Evolutionary conservation across 1,140 invertebrate genomes (phyloP), one percentile per base, ranked within the genome.

Genomic region (Microplitis mediator): DNA sequence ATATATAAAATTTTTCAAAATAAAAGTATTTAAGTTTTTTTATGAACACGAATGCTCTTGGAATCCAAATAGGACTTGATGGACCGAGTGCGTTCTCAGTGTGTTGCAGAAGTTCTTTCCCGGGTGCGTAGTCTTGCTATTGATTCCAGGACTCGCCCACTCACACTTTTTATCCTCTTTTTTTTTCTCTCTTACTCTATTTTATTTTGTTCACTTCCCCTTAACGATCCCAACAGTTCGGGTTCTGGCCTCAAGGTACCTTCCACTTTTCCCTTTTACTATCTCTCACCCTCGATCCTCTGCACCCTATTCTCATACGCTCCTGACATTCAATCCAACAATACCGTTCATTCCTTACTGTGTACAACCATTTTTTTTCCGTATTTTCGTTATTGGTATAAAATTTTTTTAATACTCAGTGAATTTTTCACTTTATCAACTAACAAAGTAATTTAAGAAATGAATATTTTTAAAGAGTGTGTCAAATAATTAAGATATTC

Each of bases 131-230:
- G 65, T 54, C 62, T 64, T 13, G 50, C 32, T 67, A 67, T 67
- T 67, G 65, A 67, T 67, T 67, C 65, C 65, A 52, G 65, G n/a
- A 67, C 51, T 67, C 65, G 65, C 65, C 65, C 65, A 67, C 65
- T 51, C 50, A 54, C 65, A 67, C 50, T 67, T 50, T 35, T 31
- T 35, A 34, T 35, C 13, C n/a, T 34, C 31, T 62, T 35, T 16
- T 35, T 35, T 32, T 8, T n/a, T 52, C 63, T 35, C 14, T 65
- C 34, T 32, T 36, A 39, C 50, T 52, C 31, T 65, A n/a, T 50
- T 52, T 39, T 52, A 14, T 65, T 31, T 4, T 39, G 39, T 31
- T 16, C 63, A 8, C 39, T 16, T 36, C 34, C 8, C 9, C 62
- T 54, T 13, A 54, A 16, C 23, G 14, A 23, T 9, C 56, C 56